Base-by-base conservation (phyloP, 2,888 invertebrate genomes). In the Ormyrus labotus region DNA sequence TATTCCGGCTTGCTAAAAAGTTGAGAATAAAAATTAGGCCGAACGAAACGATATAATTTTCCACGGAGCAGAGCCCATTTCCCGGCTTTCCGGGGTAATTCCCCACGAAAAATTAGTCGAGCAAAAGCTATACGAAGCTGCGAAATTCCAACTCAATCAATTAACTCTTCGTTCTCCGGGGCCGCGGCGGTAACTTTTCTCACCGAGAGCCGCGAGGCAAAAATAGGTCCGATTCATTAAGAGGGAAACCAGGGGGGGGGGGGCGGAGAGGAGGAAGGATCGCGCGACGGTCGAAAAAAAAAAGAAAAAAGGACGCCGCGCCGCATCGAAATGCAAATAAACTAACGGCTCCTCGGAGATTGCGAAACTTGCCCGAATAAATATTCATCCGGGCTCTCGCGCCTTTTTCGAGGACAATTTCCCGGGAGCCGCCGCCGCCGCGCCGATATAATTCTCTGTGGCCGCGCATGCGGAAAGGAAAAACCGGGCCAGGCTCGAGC, bases 261-360 rank as follows among this genome's bases (percentile, higher is more conserved):
- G 34, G 34, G 34, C 2, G 34, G 34, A 34, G 34, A 34, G 34
- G 34, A 34, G 34, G 34, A n/a, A 7, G 2, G 13, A 76, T 13
- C 7, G 45, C 5, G 13, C 53, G 11, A 45, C 48, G 11, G 45
- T 19, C 1, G 19, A n/a, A 55, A 61, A 57, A 7, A 50, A 55
- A 61, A 58, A 64, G 34, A 8, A 7, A 53, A 48, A 13, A 19
- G 9, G 45, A 34, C 57, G 34, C 63, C 10, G 34, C 4, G 9
- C 71, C 63, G 51, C 81, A 78, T 81, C 78, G 71, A 81, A 76
- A 78, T 81, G 81, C 74, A 78, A 82, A 82, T 79, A 79, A 82
- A 79, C 75, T 79, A 76, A 82, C 76, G 76, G 73, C 72, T 79
- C 81, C 79, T 75, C 63, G 64, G 81, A 82, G 81, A 82, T 79